These are phyloP conservation scores for Hyperoplus lanceolatus DNA, from an alignment of 2,797 vertebrate species.

Conservation along the genomic window DNA sequence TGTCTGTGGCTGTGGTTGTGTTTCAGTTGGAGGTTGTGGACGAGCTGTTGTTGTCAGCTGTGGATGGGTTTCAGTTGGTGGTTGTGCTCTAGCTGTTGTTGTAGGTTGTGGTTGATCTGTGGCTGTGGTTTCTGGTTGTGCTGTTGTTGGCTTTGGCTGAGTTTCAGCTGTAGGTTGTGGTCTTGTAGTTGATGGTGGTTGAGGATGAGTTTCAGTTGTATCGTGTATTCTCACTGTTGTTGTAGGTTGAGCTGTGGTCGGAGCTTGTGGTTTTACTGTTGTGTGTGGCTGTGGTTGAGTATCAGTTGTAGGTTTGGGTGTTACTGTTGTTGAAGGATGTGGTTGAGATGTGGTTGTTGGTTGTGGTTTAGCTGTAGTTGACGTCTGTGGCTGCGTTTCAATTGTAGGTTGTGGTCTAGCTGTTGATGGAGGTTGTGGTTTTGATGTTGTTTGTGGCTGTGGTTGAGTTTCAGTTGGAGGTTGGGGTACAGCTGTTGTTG, in stretches of 20 bases:
- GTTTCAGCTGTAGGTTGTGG: neutral
- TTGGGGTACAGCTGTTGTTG: neutral
- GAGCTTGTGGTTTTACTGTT: constrained; percentile 42
- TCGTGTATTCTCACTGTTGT: constrained; percentile 8
- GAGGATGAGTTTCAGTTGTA: neutral
- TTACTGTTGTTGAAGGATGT: neutral
- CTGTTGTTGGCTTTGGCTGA: neutral
- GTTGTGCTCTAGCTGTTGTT: constrained; percentile 27
- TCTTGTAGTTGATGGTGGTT: constrained; percentile 7
- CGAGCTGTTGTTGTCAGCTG: neutral
- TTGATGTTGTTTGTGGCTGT: neutral
- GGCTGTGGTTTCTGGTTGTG: constrained; percentile 8
- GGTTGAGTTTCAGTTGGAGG: neutral
- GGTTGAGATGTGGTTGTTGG: neutral
- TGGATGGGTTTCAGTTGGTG: constrained; percentile 16
- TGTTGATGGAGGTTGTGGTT: constrained; percentile 32
- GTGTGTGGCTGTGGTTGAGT: neutral
- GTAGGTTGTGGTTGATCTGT: neutral
- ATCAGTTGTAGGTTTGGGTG: neutral
- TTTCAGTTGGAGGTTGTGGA: constrained; percentile 14
- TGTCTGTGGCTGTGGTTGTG: neutral
- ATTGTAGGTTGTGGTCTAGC: constrained; percentile 14
- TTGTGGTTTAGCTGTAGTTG: too few species aligned
- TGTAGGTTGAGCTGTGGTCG: constrained; percentile 17
- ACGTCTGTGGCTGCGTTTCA: neutral